A percentile compares a stretch with the other conserved stretches of the same genome.
phyloP scores from a whole-genome alignment of 2,888 invertebrate genomes.

The Xestia c-nigrum region DNA sequence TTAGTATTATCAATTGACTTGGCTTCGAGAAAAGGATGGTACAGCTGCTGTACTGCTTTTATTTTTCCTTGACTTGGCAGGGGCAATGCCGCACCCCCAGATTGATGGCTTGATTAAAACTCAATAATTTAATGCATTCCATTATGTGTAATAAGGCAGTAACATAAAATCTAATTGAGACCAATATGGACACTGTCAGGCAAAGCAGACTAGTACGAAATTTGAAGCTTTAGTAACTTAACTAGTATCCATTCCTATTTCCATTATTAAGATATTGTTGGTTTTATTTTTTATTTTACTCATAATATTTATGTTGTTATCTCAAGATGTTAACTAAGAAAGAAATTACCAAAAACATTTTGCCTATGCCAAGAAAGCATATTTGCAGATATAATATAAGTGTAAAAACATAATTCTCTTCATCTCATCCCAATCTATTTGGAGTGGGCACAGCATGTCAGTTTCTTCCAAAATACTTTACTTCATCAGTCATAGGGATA shows the following conservation, averaged over 20 bases:
- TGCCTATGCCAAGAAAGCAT: not conserved
- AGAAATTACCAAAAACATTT: not conserved
- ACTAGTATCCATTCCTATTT: not conserved
- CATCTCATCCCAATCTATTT: not conserved
- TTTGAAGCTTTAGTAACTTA: not conserved
- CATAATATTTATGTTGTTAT: not conserved
- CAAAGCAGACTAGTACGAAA: not conserved
- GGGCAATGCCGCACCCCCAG: no score
- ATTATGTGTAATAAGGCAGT: not conserved
- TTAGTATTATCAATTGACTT: no score
- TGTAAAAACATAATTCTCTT: not conserved
- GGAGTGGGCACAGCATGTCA: not conserved
- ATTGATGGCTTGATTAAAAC: not conserved
- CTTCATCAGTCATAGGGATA: not conserved
- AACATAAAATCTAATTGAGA: not conserved
- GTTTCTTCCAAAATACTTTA: not conserved
- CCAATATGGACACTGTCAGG: not conserved
- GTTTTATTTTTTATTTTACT: not conserved
- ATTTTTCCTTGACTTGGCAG: no score
- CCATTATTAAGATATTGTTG: not conserved
- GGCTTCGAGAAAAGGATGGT: no score
- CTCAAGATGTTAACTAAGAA: not conserved
- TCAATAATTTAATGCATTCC: not conserved
- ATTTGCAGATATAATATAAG: not conserved
- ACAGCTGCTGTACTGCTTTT: no score